Evolutionary conservation across 2,888 invertebrate genomes (phyloP).

Genomic region (Gerosis bhagava): DNA sequence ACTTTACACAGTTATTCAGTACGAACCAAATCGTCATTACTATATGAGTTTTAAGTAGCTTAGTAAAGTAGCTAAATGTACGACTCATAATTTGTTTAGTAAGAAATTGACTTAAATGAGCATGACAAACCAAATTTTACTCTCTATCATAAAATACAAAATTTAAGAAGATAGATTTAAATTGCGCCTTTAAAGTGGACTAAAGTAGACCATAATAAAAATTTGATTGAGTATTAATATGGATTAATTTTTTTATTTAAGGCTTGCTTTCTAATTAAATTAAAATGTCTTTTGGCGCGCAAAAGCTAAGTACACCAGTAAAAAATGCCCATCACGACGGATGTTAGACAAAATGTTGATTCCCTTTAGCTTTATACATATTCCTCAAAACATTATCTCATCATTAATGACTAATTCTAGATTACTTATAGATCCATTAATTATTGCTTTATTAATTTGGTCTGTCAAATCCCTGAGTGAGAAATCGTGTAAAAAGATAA

Average conservation of each 20-base stretch:
- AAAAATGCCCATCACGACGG: conserved; percentile 29
- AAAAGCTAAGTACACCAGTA: conserved; percentile 51
- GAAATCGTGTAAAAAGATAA: conserved; percentile 63
- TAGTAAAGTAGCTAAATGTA: too few species aligned
- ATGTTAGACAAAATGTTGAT: conserved; percentile 25
- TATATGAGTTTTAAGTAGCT: too few species aligned
- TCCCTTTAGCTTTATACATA: conserved; percentile 31
- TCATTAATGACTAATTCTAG: conserved; percentile 53
- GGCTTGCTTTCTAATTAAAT: conserved; percentile 9
- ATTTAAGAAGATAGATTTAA: too few species aligned
- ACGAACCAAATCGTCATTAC: too few species aligned
- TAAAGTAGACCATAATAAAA: too few species aligned
- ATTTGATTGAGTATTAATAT: too few species aligned
- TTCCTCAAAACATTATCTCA: conserved; percentile 43
- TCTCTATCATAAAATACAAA: too few species aligned
- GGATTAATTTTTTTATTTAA: too few species aligned
- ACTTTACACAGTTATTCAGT: too few species aligned
- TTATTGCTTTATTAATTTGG: conserved; percentile 66
- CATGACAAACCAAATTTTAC: conserved; percentile 5
- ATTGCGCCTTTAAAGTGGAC: too few species aligned
- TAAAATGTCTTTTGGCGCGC: conserved; percentile 70
- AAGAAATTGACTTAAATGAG: conserved; percentile 11
- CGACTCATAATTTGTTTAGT: conserved; percentile 5
- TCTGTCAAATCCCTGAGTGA: conserved; percentile 71
- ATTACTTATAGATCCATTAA: conserved; percentile 59